Evolutionary conservation across 2,888 invertebrate species (phyloP).

Genomic region (Drosophila borborema): DNA sequence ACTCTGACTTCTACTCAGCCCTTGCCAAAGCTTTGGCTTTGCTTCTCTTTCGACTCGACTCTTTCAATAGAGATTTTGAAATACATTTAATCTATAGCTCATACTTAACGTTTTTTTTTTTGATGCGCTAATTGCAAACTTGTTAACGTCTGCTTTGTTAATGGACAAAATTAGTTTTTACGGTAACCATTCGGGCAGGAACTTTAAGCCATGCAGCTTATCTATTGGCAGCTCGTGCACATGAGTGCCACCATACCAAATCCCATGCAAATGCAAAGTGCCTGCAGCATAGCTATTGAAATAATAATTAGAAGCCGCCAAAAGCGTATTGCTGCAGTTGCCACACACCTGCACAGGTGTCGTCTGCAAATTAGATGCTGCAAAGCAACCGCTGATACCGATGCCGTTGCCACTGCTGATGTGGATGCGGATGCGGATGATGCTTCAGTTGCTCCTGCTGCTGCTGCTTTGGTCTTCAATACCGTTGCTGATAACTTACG

Average conservation of each 20-base stretch:
- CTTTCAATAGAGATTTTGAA: too few species aligned
- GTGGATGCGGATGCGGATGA: conserved; percentile 1
- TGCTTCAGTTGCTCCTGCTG: not conserved
- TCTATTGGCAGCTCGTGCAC: conserved; percentile 25
- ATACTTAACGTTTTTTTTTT: too few species aligned
- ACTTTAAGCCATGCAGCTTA: conserved; percentile 40
- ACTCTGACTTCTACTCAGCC: too few species aligned
- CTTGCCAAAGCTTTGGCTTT: too few species aligned
- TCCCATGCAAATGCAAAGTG: conserved; percentile 36
- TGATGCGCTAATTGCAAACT: conserved; percentile 16
- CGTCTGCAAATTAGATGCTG: conserved; percentile 51
- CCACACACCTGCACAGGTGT: conserved; percentile 12
- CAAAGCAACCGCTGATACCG: conserved; percentile 60
- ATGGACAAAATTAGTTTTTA: conserved; percentile 69
- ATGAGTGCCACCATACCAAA: not conserved
- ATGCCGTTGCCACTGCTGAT: conserved; percentile 6
- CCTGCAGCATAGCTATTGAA: conserved; percentile 59
- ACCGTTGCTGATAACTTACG: conserved; percentile 70
- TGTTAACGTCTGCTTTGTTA: conserved; percentile 39
- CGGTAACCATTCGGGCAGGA: conserved; percentile 53
- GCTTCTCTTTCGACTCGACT: too few species aligned
- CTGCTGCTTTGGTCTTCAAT: conserved; percentile 30
- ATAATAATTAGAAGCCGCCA: conserved; percentile 71
- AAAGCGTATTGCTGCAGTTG: conserved; percentile 52
- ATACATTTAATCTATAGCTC: too few species aligned